Conservation (phyloP, 37 sponge, comb jelly and placozoan genomes). For the Beroe ovata region DNA sequence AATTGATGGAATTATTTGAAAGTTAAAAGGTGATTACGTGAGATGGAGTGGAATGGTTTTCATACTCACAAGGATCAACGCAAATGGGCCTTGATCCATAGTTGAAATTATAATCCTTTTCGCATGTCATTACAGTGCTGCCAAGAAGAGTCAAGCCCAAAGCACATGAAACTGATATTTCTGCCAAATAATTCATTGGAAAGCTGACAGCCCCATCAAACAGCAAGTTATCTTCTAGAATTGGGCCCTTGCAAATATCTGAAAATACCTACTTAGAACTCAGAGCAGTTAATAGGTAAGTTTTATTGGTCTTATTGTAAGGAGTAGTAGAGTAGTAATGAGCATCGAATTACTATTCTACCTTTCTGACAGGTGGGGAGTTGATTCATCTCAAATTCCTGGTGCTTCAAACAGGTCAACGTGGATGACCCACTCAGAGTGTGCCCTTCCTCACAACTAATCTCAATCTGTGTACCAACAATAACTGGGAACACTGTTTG, state of each 20-base stretch:
- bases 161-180: neutral
- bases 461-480: neutral
- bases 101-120: neutral
- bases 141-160: neutral
- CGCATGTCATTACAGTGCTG: neutral
- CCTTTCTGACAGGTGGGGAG: neutral
- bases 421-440: neutral
- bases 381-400: neutral
- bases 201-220: neutral
- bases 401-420: neutral
- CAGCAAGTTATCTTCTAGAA: neutral
- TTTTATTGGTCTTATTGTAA: no score
- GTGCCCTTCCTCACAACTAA: neutral
- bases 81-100: neutral
- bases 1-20: no score
- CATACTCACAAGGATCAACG: neutral
- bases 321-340: no score
- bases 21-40: no score
- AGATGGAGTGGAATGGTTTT: no score
- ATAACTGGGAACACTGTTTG: slow-evolving; percentile 8
- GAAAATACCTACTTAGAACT: no score
- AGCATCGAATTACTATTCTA: neutral
- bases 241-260: neutral
- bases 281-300: no score
- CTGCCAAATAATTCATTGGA: neutral